A percentile compares a stretch with the other conserved stretches of the same genome.
Evolutionary conservation across 2,888 invertebrate species (phyloP).

Genomic region (Mesorhabditis sp.): DNA sequence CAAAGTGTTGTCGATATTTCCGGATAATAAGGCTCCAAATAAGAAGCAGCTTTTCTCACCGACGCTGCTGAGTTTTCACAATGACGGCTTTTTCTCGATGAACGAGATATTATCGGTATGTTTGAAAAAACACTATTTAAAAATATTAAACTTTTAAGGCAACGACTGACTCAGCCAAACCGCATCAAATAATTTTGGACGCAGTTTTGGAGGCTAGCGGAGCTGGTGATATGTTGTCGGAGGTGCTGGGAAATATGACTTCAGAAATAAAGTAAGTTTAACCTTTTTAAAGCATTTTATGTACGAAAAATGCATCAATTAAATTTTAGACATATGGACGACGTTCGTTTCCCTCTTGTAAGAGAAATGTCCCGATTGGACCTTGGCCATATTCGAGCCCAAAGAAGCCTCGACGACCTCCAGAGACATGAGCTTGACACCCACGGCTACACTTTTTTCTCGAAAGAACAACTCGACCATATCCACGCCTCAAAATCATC

Average conservation of each 20-base stretch:
- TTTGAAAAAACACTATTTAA: background rate
- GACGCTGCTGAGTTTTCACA: constrained; percentile 44
- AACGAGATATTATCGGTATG: constrained; percentile 42
- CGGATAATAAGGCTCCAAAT: constrained; percentile 19
- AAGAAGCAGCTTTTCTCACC: constrained; percentile 40
- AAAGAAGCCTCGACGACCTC: constrained; percentile 20
- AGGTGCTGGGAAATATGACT: constrained; percentile 21
- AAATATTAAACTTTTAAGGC: background rate
- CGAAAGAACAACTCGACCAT: constrained; percentile 29
- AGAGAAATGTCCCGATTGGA: constrained; percentile 26
- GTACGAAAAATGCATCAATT: background rate
- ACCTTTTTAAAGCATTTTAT: background rate
- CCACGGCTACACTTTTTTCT: constrained; percentile 34
- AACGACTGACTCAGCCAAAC: constrained; percentile 25
- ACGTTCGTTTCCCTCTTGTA: constrained; percentile 40
- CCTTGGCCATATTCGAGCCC: constrained; percentile 16
- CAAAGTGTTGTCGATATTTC: constrained; percentile 39
- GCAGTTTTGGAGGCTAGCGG: constrained; percentile 34
- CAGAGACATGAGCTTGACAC: constrained; percentile 32
- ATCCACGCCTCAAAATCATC: constrained; percentile 26
- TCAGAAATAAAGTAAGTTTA: constrained; percentile 19
- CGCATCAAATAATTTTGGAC: constrained; percentile 36
- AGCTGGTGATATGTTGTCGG: constrained; percentile 21
- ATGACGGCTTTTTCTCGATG: constrained; percentile 45
- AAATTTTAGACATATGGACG: constrained; percentile 19